phyloP scores from a whole-genome alignment of 2,113 vertebrate genomes.

The Mugil cephalus region DNA sequence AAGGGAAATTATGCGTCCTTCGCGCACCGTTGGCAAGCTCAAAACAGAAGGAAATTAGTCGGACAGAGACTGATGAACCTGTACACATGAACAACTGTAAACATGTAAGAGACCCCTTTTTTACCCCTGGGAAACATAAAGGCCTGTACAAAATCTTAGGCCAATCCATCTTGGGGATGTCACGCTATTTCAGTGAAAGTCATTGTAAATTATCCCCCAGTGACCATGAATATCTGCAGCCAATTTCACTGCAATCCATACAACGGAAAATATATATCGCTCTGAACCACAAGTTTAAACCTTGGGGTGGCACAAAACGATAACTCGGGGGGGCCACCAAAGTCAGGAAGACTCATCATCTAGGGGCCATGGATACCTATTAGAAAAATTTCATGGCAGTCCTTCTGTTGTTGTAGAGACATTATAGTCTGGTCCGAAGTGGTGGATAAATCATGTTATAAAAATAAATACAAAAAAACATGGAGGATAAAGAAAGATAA shows the following conservation, averaged over 20 bases:
- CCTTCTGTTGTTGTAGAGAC: background rate
- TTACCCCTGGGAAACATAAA: background rate
- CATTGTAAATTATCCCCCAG: background rate
- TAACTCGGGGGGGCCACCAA: too few species aligned
- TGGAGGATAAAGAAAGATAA: background rate
- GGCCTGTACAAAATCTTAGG: background rate
- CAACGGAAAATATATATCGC: background rate
- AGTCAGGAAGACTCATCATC: background rate
- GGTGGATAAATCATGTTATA: background rate
- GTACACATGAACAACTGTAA: background rate
- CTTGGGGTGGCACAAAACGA: background rate
- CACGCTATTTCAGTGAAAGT: background rate
- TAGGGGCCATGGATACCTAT: background rate
- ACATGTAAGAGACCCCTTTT: background rate
- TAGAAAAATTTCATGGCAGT: background rate
- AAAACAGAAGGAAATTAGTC: constrained; percentile 28
- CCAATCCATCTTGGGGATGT: background rate
- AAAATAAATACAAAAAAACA: constrained; percentile 1
- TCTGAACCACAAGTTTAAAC: background rate
- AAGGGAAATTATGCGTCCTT: constrained; percentile 43
- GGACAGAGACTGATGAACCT: constrained; percentile 23
- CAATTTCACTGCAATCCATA: constrained; percentile 5
- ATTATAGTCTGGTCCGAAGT: background rate
- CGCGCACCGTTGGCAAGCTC: constrained; percentile 37
- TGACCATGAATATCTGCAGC: constrained; percentile 6